phyloP scores from a whole-genome alignment of 2,888 invertebrate genomes.

The Odontocolon sp. region DNA sequence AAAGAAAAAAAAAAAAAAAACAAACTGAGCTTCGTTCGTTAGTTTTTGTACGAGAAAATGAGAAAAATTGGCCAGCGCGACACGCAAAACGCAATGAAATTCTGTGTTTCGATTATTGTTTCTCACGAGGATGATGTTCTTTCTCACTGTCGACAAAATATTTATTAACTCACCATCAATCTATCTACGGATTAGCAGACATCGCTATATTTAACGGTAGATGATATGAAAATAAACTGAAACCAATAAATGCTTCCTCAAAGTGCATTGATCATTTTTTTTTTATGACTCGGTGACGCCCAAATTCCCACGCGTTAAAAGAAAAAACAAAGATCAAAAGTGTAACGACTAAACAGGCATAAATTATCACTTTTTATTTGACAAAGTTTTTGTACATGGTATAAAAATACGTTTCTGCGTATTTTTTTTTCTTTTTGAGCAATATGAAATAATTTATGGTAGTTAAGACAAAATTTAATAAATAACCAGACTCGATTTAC shows the following conservation, averaged over 20 bases:
- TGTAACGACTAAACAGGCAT: not conserved
- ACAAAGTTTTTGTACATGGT: not conserved
- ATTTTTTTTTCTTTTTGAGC: too few relatives aligned
- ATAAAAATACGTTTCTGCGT: constrained; percentile 2
- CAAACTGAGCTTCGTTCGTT: constrained; percentile 53
- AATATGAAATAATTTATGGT: not conserved
- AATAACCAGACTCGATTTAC: not conserved
- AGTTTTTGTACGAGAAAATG: constrained; percentile 58
- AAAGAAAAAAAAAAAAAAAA: not conserved
- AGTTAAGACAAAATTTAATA: not conserved
- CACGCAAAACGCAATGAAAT: constrained; percentile 48
- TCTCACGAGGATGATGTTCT: constrained; percentile 54
- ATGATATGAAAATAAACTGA: constrained; percentile 59
- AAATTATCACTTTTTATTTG: constrained; percentile 25
- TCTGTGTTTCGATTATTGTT: constrained; percentile 55
- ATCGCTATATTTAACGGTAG: constrained; percentile 59
- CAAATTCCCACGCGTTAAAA: constrained; percentile 6
- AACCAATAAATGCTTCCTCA: constrained; percentile 61
- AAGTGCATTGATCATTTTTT: constrained; percentile 26
- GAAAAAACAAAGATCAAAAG: not conserved
- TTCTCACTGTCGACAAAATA: constrained; percentile 45
- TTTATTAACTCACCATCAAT: constrained; percentile 41
- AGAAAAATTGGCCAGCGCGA: constrained; percentile 47
- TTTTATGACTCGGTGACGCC: constrained; percentile 35
- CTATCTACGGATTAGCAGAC: constrained; percentile 58